phyloP scores from a whole-genome alignment of 2,797 vertebrate genomes.

The Threskiornis aethiopicus region DNA sequence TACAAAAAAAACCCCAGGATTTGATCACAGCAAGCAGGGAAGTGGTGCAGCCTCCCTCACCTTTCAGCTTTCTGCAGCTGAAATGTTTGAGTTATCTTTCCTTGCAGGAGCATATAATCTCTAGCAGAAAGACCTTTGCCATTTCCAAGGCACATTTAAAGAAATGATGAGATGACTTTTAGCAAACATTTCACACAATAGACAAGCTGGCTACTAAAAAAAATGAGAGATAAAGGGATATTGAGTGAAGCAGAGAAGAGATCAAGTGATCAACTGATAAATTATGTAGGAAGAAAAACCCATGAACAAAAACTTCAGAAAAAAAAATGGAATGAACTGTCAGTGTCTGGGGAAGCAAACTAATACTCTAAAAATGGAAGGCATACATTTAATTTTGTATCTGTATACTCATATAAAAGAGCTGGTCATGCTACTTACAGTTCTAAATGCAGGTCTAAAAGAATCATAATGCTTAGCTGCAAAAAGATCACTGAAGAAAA shows the following conservation, averaged over 20 bases:
- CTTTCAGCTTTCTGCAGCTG: not conserved
- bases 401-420: not conserved
- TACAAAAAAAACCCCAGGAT: not conserved
- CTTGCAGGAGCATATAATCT: not conserved
- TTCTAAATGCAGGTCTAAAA: not conserved
- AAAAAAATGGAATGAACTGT: not conserved
- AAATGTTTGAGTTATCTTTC: not conserved
- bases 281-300: not conserved
- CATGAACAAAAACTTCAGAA: not conserved
- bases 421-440: not conserved
- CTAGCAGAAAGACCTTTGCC: conserved; percentile 16
- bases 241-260: not conserved
- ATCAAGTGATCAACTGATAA: not conserved
- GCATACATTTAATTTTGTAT: not conserved
- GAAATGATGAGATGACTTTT: not conserved
- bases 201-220: not conserved
- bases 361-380: not conserved
- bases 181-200: not conserved
- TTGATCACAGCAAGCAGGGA: conserved; percentile 8
- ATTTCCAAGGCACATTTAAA: not conserved
- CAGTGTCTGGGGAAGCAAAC: not conserved
- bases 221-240: conserved; percentile 1
- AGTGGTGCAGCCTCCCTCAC: not conserved
- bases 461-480: not conserved
- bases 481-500: not conserved